Conservation (phyloP, 2,113 vertebrate species). For the Mola mola region DNA sequence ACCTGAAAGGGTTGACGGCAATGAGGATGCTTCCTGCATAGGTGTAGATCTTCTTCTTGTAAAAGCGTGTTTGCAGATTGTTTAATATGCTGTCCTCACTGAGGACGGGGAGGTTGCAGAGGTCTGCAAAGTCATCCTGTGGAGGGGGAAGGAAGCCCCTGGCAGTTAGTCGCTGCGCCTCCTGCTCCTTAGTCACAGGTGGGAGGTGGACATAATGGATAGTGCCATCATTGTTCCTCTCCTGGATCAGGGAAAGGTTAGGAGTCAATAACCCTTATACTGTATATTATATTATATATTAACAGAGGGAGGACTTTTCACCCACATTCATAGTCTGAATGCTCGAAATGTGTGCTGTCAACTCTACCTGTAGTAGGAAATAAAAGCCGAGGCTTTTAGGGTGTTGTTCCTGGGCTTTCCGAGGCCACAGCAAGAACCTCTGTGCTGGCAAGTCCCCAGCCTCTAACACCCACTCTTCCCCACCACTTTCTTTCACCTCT, state of each 20-base stretch:
- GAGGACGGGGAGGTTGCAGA: constrained; percentile 93
- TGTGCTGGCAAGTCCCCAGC: constrained; percentile 91
- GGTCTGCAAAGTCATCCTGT: constrained; percentile 90
- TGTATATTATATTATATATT: neutral
- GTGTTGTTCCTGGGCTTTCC: constrained; percentile 92
- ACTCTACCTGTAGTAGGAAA: constrained; percentile 88
- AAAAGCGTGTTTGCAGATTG: constrained; percentile 90
- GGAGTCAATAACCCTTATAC: neutral
- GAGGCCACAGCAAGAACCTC: constrained; percentile 93
- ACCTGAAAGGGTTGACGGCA: constrained; percentile 97
- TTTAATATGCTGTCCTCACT: constrained; percentile 89
- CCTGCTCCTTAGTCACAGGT: constrained; percentile 80
- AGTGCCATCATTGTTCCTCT: constrained; percentile 88
- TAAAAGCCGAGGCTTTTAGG: constrained; percentile 90
- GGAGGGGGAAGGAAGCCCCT: constrained; percentile 92
- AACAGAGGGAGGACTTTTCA: neutral
- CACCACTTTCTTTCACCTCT: constrained; percentile 95
- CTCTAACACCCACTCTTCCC: constrained; percentile 97
- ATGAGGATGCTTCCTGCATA: constrained; percentile 97
- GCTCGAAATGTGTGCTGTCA: neutral
- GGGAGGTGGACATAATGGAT: constrained; percentile 89
- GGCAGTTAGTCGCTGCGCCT: constrained; percentile 84
- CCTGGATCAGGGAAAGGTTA: constrained; percentile 53
- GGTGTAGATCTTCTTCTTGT: constrained; percentile 96
- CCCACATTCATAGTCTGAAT: no score